These are phyloP conservation scores for Gonatopus flavifemur DNA, from an alignment of 1,140 invertebrate species.

Conservation along the genomic window DNA sequence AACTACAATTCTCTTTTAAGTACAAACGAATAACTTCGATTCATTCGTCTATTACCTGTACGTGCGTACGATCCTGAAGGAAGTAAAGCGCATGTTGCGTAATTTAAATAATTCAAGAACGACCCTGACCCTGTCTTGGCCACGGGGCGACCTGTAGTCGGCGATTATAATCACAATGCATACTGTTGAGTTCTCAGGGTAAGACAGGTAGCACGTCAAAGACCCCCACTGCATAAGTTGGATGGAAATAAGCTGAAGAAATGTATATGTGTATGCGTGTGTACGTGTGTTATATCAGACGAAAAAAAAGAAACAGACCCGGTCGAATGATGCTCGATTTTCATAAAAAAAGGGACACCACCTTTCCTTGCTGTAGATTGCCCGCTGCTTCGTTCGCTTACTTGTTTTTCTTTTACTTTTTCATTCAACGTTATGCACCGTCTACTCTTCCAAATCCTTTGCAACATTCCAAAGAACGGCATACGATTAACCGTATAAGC, in stretches of 20 bases:
- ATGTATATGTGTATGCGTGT: constrained; percentile 14
- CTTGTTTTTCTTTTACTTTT: too few species aligned
- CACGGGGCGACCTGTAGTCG: constrained; percentile 33
- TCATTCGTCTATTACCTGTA: too few species aligned
- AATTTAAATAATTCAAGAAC: constrained; percentile 45
- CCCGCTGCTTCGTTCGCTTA: too few species aligned
- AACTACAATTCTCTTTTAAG: too few species aligned
- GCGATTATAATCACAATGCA: constrained; percentile 45
- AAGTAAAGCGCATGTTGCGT: constrained; percentile 27
- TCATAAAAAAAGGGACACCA: neutral
- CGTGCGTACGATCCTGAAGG: constrained; percentile 1
- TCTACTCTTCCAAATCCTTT: too few species aligned
- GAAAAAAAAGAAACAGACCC: constrained; percentile 1
- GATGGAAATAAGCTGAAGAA: constrained; percentile 20
- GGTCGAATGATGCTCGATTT: neutral
- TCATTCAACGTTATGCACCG: too few species aligned
- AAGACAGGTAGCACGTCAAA: constrained; percentile 41
- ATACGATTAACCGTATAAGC: constrained; percentile 21
- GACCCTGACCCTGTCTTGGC: constrained; percentile 40
- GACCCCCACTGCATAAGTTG: constrained; percentile 34
- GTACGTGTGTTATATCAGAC: constrained; percentile 18
- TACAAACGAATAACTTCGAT: too few species aligned
- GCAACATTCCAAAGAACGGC: constrained; percentile 7
- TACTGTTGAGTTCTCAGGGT: constrained; percentile 35
- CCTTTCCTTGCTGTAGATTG: neutral